Conservation (phyloP, 2,797 vertebrate species). For the Propithecus perrieri region DNA sequence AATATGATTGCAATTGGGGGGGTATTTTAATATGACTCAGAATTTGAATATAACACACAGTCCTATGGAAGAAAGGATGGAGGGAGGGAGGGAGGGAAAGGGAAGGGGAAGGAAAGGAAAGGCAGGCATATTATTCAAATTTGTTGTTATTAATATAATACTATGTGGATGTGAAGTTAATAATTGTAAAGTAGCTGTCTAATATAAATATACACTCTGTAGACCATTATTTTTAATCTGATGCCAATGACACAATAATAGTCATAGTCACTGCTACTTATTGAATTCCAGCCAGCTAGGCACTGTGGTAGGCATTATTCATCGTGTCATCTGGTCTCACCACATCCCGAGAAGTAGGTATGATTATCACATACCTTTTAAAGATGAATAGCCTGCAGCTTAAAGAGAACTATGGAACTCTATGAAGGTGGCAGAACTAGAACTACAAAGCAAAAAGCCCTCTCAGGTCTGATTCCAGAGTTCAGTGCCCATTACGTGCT, state of each 20-base stretch:
- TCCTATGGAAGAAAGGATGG: not conserved
- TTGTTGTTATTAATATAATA: not conserved
- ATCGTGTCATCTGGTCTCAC: not conserved
- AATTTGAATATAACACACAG: slow-evolving; percentile 33
- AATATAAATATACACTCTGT: not conserved
- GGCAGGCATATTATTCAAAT: not conserved
- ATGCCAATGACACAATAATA: not conserved
- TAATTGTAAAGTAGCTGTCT: not conserved
- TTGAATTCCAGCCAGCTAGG: not conserved
- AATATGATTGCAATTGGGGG: not conserved
- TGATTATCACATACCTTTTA: not conserved
- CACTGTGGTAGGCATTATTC: not conserved
- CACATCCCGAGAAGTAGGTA: not conserved
- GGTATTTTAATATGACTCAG: slow-evolving; percentile 14
- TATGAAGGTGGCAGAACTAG: not conserved
- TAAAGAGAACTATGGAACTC: not conserved
- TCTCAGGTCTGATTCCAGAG: not conserved
- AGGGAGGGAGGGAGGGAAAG: not conserved
- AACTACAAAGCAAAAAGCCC: not conserved
- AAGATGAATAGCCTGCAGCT: not conserved
- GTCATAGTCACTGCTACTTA: not conserved
- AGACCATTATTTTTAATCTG: not conserved
- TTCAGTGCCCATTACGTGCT: not conserved
- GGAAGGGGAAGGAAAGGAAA: not conserved
- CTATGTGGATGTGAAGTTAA: not conserved